These are phyloP conservation scores for Paratrypauchen microcephalus DNA, from an alignment of 2,797 vertebrate species.

Conservation along the genomic window DNA sequence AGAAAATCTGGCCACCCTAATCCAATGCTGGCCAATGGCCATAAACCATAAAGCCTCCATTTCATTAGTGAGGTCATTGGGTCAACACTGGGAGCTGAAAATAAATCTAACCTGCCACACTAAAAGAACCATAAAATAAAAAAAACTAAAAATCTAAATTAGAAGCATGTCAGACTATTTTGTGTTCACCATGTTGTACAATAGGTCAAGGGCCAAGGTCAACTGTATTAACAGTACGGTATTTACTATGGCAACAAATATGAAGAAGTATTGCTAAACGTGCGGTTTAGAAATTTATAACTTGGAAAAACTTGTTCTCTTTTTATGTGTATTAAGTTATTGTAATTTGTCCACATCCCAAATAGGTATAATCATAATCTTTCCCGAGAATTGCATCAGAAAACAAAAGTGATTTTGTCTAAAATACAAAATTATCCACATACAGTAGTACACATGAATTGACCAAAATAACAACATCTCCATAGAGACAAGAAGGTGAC, in stretches of 20 bases:
- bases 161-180: neutral
- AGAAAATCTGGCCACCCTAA: too few relatives aligned
- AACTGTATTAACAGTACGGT: too few relatives aligned
- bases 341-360: too few relatives aligned
- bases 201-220: neutral
- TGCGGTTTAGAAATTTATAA: too few relatives aligned
- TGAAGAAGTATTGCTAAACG: too few relatives aligned
- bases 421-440: neutral
- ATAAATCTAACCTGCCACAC: neutral
- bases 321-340: too few relatives aligned
- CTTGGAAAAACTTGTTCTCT: too few relatives aligned
- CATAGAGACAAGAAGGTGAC: too few relatives aligned
- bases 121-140: neutral
- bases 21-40: neutral
- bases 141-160: neutral
- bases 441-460: neutral
- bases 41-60: neutral
- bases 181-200: neutral
- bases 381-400: neutral
- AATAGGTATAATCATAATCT: neutral
- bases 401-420: neutral
- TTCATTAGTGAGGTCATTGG: neutral
- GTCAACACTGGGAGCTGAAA: neutral
- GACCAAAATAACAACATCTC: neutral
- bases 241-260: too few relatives aligned